A percentile compares a stretch with the other conserved stretches of the same genome.
These are phyloP conservation scores for Zeuzera pyrina DNA, from an alignment of 2,888 invertebrate genomes.

Conservation along the genomic window DNA sequence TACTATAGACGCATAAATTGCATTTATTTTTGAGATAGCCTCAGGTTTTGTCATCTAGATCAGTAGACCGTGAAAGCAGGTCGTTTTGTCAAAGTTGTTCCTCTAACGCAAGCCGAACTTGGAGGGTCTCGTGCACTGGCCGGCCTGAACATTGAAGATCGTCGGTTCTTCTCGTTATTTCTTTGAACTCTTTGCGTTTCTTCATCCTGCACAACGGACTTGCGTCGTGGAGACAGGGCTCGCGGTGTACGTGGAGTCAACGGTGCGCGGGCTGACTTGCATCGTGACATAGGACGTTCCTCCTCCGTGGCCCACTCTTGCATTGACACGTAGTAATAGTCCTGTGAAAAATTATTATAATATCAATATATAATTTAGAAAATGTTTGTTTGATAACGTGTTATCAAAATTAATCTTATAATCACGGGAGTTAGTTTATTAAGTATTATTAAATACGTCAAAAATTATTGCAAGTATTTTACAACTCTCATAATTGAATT, in stretches of 20 bases:
- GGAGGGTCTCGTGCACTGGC: constrained; percentile 48
- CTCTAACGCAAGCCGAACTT: constrained; percentile 40
- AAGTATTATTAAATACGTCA: too few relatives aligned
- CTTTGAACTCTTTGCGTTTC: constrained; percentile 39
- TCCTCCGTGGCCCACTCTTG: constrained; percentile 48
- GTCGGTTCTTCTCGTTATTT: constrained; percentile 46
- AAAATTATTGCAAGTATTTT: too few relatives aligned
- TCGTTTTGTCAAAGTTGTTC: constrained; percentile 47
- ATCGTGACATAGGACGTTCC: constrained; percentile 47
- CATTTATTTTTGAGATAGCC: too few relatives aligned
- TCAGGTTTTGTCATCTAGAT: constrained; percentile 8
- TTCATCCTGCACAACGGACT: constrained; percentile 18
- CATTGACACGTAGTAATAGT: constrained; percentile 46
- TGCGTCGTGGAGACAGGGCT: constrained; percentile 34
- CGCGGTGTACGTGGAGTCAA: constrained; percentile 26
- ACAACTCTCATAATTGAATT: too few relatives aligned
- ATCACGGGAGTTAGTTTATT: too few relatives aligned
- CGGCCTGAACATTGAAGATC: constrained; percentile 40
- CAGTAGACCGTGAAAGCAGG: constrained; percentile 62
- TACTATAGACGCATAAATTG: too few relatives aligned
- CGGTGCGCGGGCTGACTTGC: constrained; percentile 47
- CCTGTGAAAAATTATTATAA: constrained; percentile 28
- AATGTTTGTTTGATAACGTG: too few relatives aligned
- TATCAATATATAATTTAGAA: constrained; percentile 5
- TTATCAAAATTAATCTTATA: too few relatives aligned